Evolutionary conservation across 2,888 invertebrate species (phyloP).

Genomic region (Ochropleura leucogaster): DNA sequence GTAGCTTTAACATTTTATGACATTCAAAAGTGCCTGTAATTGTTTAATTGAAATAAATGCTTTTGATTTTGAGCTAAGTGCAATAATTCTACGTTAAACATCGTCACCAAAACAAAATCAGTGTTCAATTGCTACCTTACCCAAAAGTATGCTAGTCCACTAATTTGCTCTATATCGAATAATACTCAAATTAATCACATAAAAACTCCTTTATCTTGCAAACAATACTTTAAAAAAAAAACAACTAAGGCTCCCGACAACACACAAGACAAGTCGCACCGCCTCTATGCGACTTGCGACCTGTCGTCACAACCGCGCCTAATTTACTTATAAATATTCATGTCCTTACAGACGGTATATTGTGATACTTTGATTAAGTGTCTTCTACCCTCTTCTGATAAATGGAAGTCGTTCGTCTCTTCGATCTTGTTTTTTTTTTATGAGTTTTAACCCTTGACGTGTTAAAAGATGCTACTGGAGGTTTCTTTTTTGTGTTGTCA

Average conservation of each 20-base stretch:
- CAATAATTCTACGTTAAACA: neutral
- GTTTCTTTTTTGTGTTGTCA: constrained; percentile 26
- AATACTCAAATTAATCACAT: constrained; percentile 27
- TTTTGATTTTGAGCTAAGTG: too few relatives aligned
- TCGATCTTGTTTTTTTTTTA: constrained; percentile 52
- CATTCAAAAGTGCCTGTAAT: too few relatives aligned
- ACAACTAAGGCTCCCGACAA: constrained; percentile 71
- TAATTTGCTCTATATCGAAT: neutral
- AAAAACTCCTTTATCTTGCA: constrained; percentile 33
- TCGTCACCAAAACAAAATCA: neutral
- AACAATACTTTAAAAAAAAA: constrained; percentile 50
- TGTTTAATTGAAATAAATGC: too few relatives aligned
- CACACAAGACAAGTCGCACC: constrained; percentile 79
- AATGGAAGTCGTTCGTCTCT: constrained; percentile 72
- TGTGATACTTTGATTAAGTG: constrained; percentile 90
- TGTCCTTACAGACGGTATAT: constrained; percentile 82
- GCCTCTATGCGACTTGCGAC: constrained; percentile 76
- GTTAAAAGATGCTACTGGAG: constrained; percentile 70
- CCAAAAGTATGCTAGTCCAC: neutral
- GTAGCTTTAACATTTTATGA: too few relatives aligned
- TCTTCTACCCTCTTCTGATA: constrained; percentile 81
- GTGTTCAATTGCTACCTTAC: neutral
- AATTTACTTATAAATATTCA: constrained; percentile 89
- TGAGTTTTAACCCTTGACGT: constrained; percentile 54
- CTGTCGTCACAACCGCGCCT: constrained; percentile 78